Conservation (phyloP, 2,888 invertebrate genomes). For the Trachelus tabidus region DNA sequence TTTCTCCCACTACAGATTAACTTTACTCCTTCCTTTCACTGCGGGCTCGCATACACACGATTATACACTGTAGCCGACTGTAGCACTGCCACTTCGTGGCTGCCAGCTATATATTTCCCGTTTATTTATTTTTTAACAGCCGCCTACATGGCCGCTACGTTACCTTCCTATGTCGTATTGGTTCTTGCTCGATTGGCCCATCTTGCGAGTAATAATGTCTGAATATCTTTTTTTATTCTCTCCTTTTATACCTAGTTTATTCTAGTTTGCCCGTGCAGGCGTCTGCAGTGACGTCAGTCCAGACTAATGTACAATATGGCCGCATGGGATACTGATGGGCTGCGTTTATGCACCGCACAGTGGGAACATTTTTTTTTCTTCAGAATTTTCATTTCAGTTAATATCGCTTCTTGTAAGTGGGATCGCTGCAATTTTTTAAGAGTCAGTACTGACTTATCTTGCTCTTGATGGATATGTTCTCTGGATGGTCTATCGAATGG, state of each 20-base stretch:
- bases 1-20: background rate
- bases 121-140: background rate
- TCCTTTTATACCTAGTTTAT: background rate
- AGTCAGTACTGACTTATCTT: too few relatives aligned
- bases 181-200: slow-evolving; percentile 16
- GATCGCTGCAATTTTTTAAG: too few relatives aligned
- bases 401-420: too few relatives aligned
- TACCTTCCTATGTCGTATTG: slow-evolving; percentile 21
- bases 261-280: background rate
- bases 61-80: slow-evolving; percentile 4
- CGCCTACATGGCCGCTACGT: slow-evolving; percentile 5
- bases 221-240: background rate
- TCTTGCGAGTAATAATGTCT: slow-evolving; percentile 7
- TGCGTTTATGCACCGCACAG: too few relatives aligned
- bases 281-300: too few relatives aligned
- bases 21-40: slow-evolving; percentile 6
- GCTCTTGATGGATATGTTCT: too few relatives aligned
- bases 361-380: too few relatives aligned
- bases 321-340: too few relatives aligned
- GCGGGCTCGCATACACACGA: slow-evolving; percentile 6
- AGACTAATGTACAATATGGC: too few relatives aligned
- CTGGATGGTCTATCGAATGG: too few relatives aligned
- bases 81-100: slow-evolving; percentile 22
- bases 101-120: slow-evolving; percentile 21
- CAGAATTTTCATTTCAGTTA: too few relatives aligned